These are phyloP conservation scores for Drosophila greeni DNA, from an alignment of 2,888 invertebrate species.

Conservation along the genomic window DNA sequence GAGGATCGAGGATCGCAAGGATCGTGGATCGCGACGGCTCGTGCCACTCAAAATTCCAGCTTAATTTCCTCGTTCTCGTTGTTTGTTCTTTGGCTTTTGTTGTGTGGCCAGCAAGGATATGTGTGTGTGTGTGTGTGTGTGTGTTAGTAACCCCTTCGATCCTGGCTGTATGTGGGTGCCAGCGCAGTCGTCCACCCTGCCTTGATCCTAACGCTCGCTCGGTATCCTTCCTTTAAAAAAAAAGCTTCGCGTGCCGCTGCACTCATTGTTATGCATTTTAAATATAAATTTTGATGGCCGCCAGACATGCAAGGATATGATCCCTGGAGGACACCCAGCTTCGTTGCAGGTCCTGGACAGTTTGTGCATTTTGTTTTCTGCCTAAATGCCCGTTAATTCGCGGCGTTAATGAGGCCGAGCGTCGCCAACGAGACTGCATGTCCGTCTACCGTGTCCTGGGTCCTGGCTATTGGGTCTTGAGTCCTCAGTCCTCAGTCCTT, in stretches of 20 bases:
- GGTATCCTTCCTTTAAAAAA: too few species aligned
- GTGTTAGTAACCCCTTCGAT: neutral
- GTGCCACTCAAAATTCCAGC: slow-evolving; percentile 61
- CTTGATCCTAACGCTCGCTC: slow-evolving; percentile 8
- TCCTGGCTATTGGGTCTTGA: neutral
- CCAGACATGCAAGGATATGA: slow-evolving; percentile 54
- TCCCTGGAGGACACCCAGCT: neutral
- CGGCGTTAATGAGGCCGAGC: slow-evolving; percentile 65
- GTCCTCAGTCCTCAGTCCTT: slow-evolving; percentile 8
- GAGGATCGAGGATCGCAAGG: slow-evolving; percentile 3
- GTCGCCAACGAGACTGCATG: slow-evolving; percentile 26
- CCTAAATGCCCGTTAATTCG: slow-evolving; percentile 66
- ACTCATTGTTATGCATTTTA: slow-evolving; percentile 71
- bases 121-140: neutral
- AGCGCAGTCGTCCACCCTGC: neutral
- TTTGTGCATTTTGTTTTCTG: slow-evolving; percentile 44
- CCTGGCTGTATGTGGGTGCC: slow-evolving; percentile 30
- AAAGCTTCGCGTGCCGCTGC: slow-evolving; percentile 40
- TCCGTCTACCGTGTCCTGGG: neutral
- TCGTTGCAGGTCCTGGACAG: slow-evolving; percentile 27
- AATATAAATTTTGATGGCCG: slow-evolving; percentile 66
- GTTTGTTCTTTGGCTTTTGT: slow-evolving; percentile 22
- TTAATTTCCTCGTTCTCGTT: slow-evolving; percentile 48
- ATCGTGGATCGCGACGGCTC: slow-evolving; percentile 28
- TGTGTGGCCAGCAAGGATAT: slow-evolving; percentile 1